Percentiles rank a stretch among this genome's conserved stretches.
These are phyloP conservation scores for Podargus strigoides DNA, from an alignment of 2,797 vertebrate genomes.

Conservation along the genomic window DNA sequence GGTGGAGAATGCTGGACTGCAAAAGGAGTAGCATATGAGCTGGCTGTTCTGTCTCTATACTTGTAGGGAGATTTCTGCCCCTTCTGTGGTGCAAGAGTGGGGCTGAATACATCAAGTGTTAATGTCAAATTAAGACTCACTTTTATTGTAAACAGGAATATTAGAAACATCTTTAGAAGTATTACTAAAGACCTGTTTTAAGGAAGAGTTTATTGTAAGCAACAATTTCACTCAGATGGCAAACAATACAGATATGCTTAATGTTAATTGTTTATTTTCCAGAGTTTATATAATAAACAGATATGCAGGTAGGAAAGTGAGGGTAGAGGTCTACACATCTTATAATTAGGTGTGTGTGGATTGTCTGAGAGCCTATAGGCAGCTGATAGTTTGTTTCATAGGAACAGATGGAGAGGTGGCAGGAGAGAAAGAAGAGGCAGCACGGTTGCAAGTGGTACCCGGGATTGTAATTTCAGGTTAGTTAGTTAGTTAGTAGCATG, in stretches of 20 bases:
- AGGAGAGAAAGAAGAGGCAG: neutral
- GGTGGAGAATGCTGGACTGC: neutral
- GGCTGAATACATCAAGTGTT: neutral
- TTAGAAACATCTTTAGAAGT: neutral
- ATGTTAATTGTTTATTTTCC: neutral
- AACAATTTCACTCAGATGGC: neutral
- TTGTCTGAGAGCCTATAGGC: neutral
- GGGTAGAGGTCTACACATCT: neutral
- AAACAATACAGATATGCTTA: neutral
- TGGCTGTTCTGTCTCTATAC: neutral
- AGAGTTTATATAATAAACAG: neutral
- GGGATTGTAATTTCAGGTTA: neutral
- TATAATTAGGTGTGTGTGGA: neutral
- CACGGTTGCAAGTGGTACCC: neutral
- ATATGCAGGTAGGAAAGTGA: neutral
- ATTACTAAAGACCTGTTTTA: neutral
- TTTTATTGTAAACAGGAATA: neutral
- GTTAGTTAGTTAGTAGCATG: no score
- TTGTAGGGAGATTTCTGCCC: neutral
- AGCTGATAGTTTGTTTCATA: neutral
- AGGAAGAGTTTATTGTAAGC: neutral
- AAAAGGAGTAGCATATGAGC: neutral
- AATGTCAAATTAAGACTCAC: neutral
- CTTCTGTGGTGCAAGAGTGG: neutral
- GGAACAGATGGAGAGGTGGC: neutral